A percentile compares a stretch with the other conserved stretches of the same genome.
Evolutionary conservation across 2,113 vertebrate genomes (phyloP).

Genomic region (Cromileptes altivelis): DNA sequence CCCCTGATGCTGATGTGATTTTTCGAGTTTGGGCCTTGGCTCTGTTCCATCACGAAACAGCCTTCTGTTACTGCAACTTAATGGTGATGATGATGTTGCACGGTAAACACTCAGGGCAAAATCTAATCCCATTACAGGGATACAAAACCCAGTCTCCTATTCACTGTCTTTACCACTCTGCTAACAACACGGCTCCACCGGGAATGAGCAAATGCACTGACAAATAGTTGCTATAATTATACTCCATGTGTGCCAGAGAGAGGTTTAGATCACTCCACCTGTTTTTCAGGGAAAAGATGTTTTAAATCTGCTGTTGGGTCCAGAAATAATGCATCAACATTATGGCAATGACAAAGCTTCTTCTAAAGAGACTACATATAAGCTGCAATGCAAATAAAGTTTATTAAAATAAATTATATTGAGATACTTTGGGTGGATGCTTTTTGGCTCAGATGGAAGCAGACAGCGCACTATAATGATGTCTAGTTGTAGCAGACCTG

Average conservation of each 20-base stretch:
- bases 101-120: slow-evolving; percentile 27
- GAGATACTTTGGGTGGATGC: not conserved
- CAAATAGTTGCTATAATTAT: slow-evolving; percentile 18
- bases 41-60: slow-evolving; percentile 39
- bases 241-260: not conserved
- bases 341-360: not conserved
- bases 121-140: slow-evolving; percentile 62
- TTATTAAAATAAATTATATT: not conserved
- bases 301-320: not conserved
- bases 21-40: slow-evolving; percentile 55
- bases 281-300: slow-evolving; percentile 11
- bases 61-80: slow-evolving; percentile 42
- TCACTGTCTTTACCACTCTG: slow-evolving; percentile 21
- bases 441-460: not conserved
- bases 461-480: not conserved
- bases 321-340: slow-evolving; percentile 4
- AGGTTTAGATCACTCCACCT: slow-evolving; percentile 14
- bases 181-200: slow-evolving; percentile 29
- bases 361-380: slow-evolving; percentile 13
- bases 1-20: slow-evolving; percentile 31
- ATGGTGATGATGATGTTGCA: slow-evolving; percentile 53
- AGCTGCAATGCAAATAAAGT: not conserved
- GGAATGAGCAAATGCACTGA: slow-evolving; percentile 40
- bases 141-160: slow-evolving; percentile 33
- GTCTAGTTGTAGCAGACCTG: not conserved